Conservation (phyloP, 1,140 invertebrate genomes). For the Bombus fervidus region DNA sequence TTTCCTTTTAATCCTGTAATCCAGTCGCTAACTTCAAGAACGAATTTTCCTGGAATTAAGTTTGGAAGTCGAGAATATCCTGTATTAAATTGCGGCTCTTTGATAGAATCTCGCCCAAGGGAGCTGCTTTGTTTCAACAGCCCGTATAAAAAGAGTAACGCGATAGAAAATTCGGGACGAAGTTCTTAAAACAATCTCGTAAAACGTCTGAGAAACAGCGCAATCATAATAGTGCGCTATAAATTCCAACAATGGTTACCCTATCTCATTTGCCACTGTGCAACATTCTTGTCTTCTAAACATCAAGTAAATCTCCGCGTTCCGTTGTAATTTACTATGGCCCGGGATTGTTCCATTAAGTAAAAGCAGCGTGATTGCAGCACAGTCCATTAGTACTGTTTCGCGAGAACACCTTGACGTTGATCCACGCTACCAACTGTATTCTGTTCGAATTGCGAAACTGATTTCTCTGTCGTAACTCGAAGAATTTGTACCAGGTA, state of each 20-base stretch:
- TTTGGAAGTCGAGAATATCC: not conserved
- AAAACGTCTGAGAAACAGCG: not conserved
- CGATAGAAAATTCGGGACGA: not conserved
- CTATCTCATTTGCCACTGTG: not conserved
- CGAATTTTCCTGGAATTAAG: slow-evolving; percentile 3
- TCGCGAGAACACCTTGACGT: not conserved
- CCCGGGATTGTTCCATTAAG: not conserved
- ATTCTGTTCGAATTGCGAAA: not conserved
- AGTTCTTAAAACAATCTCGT: not conserved
- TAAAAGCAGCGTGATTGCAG: not conserved
- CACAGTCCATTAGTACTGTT: not conserved
- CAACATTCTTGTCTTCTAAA: not conserved
- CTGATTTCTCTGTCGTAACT: not conserved
- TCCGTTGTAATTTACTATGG: not conserved
- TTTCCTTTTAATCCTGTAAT: not conserved
- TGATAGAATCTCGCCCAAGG: not conserved
- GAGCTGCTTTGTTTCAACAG: not conserved
- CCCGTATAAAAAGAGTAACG: not conserved
- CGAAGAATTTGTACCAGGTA: too few species aligned
- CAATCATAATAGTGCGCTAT: not conserved
- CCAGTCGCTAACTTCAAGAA: not conserved
- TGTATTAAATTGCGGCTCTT: slow-evolving; percentile 7
- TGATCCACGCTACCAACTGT: not conserved
- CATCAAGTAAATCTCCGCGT: not conserved
- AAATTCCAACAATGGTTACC: not conserved